Evolutionary conservation across 2,888 invertebrate genomes (phyloP), one percentile per base, ranked within the genome.

Genomic region (Cenopis cana): DNA sequence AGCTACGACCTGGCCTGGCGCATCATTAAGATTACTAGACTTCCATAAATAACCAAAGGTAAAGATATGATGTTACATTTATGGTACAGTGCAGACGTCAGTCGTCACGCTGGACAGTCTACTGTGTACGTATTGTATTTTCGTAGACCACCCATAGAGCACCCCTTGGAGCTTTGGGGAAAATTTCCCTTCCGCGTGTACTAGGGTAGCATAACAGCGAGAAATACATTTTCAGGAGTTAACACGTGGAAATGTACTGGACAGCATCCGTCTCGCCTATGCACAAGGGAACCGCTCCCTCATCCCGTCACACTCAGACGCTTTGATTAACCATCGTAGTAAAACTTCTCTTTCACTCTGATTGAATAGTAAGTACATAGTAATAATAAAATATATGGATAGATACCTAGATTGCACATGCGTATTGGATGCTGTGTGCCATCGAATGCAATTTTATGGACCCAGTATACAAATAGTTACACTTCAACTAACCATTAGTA

Each of bases 261-360:
- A 10, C 18, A 36, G 17, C 3, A 18, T 17, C 10, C 36, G 17
- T 56, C 17, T 36, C 36, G 36, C 54, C 29, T 54, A 8, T 14
- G 24, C 29, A 14, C 29, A 24, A 29, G 54, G 12, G 18, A 56
- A 33, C 3, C 8, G 24, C 24, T 20, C 60, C 14, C 17, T 29
- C 46, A n/a, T 49, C 41, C 29, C 14, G 24, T 29, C 52, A 36
- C 38, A 1, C 20, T 64, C 64, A 36, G 33, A 33, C 12, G 17
- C 33, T 33, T 50, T 49, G 49, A 61, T 49, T 41, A n/a, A 29
- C 33, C 46, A 46, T 60, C 4, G 49, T 49, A 61, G 61, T 60
- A 60, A 46, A 60, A 12, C 29, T 12, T 61, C 29, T 18, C 4
- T 61, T 61, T 61, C 61, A 29, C 49, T 61, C 5, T n/a, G 1